A percentile compares a stretch with the other conserved stretches of the same genome.
Evolutionary conservation across 1,140 invertebrate genomes (phyloP).

Genomic region (Spodoptera litura): DNA sequence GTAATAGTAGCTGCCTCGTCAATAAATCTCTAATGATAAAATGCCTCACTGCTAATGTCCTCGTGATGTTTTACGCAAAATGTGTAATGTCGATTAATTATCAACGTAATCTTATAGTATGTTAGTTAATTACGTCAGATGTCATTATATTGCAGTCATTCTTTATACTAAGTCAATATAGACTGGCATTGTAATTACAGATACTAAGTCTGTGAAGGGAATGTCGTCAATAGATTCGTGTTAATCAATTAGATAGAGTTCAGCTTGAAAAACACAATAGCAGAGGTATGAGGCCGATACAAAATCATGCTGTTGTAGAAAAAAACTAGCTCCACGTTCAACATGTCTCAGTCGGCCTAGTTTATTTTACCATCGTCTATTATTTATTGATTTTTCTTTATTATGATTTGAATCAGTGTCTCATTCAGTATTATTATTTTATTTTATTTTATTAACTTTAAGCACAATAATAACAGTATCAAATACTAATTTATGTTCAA

Average conservation of each 20-base stretch:
- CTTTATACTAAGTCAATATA: conserved; percentile 15
- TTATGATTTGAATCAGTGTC: conserved; percentile 68
- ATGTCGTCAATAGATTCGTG: conserved; percentile 25
- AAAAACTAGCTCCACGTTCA: conserved; percentile 81
- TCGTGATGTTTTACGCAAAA: conserved; percentile 43
- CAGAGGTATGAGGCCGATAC: conserved; percentile 47
- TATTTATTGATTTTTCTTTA: conserved; percentile 61
- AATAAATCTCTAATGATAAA: conserved; percentile 18
- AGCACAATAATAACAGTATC: conserved; percentile 57
- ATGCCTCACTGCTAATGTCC: conserved; percentile 20
- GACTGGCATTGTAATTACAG: conserved; percentile 34
- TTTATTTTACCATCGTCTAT: conserved; percentile 54
- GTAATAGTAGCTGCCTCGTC: conserved; percentile 26
- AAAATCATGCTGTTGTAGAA: conserved; percentile 80
- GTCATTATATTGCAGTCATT: neutral
- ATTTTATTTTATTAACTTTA: conserved; percentile 49
- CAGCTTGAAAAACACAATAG: conserved; percentile 41
- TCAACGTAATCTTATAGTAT: conserved; percentile 35
- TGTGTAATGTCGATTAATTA: conserved; percentile 31
- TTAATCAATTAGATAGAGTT: conserved; percentile 46
- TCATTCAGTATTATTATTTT: conserved; percentile 58
- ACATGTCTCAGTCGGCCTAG: conserved; percentile 50
- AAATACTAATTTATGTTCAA: conserved; percentile 56
- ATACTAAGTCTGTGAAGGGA: neutral
- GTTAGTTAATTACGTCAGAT: conserved; percentile 30